phyloP scores from a whole-genome alignment of 2,797 vertebrate species.

The Delichon dasypus region DNA sequence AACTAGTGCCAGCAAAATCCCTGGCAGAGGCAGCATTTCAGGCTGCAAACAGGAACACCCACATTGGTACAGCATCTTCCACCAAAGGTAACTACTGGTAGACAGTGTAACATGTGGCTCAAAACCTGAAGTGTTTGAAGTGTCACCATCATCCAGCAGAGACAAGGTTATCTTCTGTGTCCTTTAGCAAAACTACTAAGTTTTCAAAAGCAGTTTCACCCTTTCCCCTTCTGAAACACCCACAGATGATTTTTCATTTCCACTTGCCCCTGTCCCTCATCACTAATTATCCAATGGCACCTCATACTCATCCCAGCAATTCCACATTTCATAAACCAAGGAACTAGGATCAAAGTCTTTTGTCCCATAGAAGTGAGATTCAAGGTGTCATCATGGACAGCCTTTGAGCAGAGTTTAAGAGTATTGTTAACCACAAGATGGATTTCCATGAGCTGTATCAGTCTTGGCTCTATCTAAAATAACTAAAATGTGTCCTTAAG shows the following conservation, averaged over 20 bases:
- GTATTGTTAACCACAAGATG: not conserved
- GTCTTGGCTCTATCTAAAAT: not conserved
- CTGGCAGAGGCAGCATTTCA: not conserved
- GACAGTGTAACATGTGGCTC: not conserved
- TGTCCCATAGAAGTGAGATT: not conserved
- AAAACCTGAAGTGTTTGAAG: not conserved
- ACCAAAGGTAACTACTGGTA: not conserved
- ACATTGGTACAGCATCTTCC: not conserved
- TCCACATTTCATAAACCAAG: not conserved
- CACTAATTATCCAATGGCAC: not conserved
- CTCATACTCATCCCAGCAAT: not conserved
- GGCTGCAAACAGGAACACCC: not conserved
- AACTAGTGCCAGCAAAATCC: not conserved
- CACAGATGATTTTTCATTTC: not conserved
- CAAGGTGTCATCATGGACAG: not conserved
- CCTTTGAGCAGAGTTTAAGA: not conserved
- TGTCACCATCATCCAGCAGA: not conserved
- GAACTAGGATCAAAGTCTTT: not conserved
- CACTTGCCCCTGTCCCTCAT: not conserved
- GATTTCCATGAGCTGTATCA: not conserved
- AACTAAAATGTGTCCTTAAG: not conserved
- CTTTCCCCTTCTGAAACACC: not conserved
- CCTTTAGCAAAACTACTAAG: not conserved
- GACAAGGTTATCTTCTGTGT: not conserved
- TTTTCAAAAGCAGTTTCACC: not conserved